Base-by-base conservation (phyloP, 53 echinoderm and acorn worm species). In the Stichopus horrens region DNA sequence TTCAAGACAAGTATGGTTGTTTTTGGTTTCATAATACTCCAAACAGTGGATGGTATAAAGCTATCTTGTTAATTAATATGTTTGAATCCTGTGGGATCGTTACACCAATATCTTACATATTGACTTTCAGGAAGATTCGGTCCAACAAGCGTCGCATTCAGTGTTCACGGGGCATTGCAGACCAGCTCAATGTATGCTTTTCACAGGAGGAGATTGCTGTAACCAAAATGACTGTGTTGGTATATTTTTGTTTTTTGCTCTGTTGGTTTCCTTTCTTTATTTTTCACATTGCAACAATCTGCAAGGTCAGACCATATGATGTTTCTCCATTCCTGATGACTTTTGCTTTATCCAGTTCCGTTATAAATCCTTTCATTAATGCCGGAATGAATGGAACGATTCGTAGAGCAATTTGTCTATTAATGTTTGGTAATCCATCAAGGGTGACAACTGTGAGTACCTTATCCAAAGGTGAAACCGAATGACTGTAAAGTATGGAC, bases 71-170 rank as follows among this genome's bases (percentile, higher is more conserved):
- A 8, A 13, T 87, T 7, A 55, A 2, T 10, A 75, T 87, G 6
- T 4, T 87, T 7, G 87, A 87, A 75, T 87, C 87, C 9, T 87
- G 87, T n/a, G 56, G 74, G 5, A 74, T 87, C 8, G 87, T 68
- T 5, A 87, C 87, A 4, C 87, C 87, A 9, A 54, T 87, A 18
- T 87, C 14, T 14, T 87, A 74, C 74, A 53, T 75, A 20, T 57
- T 87, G 0, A 75, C 87, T 11, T 87, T 87, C 75, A 74, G 55
- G 75, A 87, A 87, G 57, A 87, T 87, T 7, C 87, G 75, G 18
- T 20, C 74, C 57, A 55, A 54, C 19, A 87, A 87, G 58, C 54
- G 73, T 1, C 87, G 87, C 10, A 57, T 87, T 21, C 74, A 87
- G 7, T 6, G 54, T 11, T 4, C 55, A 5, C 55, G 37, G 1